Percentiles rank a stretch among this genome's conserved stretches.
phyloP scores from a whole-genome alignment of 2,797 vertebrate species.

The Chiloscyllium punctatum region DNA sequence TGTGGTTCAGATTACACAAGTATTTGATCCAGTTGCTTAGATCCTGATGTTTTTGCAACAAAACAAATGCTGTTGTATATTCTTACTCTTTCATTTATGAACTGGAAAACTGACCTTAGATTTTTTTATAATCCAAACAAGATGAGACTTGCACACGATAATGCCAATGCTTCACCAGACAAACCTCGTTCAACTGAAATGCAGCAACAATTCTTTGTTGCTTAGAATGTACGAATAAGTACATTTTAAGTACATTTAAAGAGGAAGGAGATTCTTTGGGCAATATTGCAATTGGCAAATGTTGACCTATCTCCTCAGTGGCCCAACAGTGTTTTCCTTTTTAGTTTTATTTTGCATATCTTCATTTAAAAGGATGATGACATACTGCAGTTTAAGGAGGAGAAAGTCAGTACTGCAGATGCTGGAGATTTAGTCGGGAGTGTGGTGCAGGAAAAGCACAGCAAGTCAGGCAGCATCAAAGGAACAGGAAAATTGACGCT shows the following conservation, averaged over 20 bases:
- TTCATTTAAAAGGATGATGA: neutral
- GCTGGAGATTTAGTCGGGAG: too few relatives aligned
- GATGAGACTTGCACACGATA: neutral
- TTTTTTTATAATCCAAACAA: slow-evolving; percentile 20
- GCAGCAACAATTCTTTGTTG: neutral
- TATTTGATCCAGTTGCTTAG: slow-evolving; percentile 20
- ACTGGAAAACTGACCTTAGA: neutral
- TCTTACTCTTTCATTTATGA: slow-evolving; percentile 3
- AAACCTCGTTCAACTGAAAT: too few relatives aligned
- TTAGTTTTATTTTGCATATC: neutral
- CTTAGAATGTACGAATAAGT: neutral
- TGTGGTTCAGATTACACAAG: neutral
- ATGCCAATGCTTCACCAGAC: neutral
- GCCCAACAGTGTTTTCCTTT: neutral
- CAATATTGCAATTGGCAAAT: neutral
- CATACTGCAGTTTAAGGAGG: neutral
- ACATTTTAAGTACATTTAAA: too few relatives aligned
- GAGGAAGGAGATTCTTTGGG: neutral
- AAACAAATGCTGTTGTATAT: neutral
- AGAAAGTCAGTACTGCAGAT: too few relatives aligned
- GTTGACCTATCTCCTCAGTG: neutral
- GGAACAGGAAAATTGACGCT: too few relatives aligned
- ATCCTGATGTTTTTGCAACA: neutral
- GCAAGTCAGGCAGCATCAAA: too few relatives aligned
- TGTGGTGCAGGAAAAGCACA: too few relatives aligned